Conservation (phyloP, 2,888 invertebrate species). For the Prostheceraeus crozeri region DNA sequence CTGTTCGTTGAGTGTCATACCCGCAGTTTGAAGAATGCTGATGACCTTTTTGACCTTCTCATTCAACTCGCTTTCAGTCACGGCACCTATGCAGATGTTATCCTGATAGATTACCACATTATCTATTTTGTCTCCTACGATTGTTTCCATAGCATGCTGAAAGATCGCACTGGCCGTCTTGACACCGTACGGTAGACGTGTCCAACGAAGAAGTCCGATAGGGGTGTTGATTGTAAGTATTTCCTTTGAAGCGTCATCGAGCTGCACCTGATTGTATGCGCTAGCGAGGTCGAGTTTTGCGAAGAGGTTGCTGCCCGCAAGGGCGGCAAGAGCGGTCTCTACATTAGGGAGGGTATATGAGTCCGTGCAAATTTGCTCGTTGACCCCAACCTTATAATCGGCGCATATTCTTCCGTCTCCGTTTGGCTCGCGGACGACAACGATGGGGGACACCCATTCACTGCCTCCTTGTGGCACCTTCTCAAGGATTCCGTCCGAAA, state of each 20-base stretch:
- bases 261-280: slow-evolving; percentile 32
- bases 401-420: neutral
- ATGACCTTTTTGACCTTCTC: slow-evolving; percentile 15
- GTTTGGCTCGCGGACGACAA: slow-evolving; percentile 15
- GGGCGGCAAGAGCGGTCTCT: slow-evolving; percentile 26
- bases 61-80: slow-evolving; percentile 23
- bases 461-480: slow-evolving; percentile 20
- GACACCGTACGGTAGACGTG: slow-evolving; percentile 28
- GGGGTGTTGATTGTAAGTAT: slow-evolving; percentile 32
- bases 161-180: slow-evolving; percentile 33
- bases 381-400: slow-evolving; percentile 30
- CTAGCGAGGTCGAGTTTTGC: slow-evolving; percentile 23
- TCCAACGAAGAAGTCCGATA: slow-evolving; percentile 31
- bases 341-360: slow-evolving; percentile 17
- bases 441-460: slow-evolving; percentile 20
- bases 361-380: slow-evolving; percentile 27
- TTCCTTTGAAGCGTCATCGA: slow-evolving; percentile 27
- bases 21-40: slow-evolving; percentile 28
- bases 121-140: slow-evolving; percentile 2
- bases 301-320: slow-evolving; percentile 26
- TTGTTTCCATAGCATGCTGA: slow-evolving; percentile 33
- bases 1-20: slow-evolving; percentile 32
- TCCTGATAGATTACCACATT: slow-evolving; percentile 34
- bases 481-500: too few relatives aligned
- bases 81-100: slow-evolving; percentile 23